Percentiles rank a stretch among this genome's conserved stretches.
These are phyloP conservation scores for Coleophora flavipennella DNA, from an alignment of 2,888 invertebrate genomes.

Conservation along the genomic window DNA sequence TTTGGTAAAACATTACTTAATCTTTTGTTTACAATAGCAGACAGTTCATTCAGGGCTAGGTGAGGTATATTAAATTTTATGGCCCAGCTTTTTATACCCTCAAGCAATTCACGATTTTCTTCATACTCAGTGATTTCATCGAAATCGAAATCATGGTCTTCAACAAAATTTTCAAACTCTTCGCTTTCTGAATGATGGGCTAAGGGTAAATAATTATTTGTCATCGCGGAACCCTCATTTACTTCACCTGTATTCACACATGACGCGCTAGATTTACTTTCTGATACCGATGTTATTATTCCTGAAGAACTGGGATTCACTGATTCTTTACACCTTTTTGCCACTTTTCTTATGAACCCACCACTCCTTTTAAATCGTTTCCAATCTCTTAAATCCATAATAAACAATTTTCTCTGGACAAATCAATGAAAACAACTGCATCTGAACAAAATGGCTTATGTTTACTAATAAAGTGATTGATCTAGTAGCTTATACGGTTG, in stretches of 20 bases:
- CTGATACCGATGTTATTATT: not conserved
- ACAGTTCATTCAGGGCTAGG: slow-evolving; percentile 3
- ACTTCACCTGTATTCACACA: not conserved
- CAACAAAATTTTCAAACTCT: not conserved
- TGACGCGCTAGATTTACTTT: not conserved
- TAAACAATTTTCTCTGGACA: not conserved
- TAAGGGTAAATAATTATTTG: not conserved
- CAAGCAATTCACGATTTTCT: slow-evolving; percentile 2
- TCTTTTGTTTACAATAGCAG: slow-evolving; percentile 2
- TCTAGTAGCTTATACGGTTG: not conserved
- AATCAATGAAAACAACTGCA: not conserved
- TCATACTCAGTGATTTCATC: not conserved
- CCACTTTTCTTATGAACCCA: slow-evolving; percentile 1
- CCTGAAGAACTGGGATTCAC: not conserved
- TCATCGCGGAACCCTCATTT: slow-evolving; percentile 2
- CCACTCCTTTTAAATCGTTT: slow-evolving; percentile 1
- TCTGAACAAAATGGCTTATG: not conserved
- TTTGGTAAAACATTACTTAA: slow-evolving; percentile 4
- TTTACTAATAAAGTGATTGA: not conserved
- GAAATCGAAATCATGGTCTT: not conserved
- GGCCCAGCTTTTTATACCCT: slow-evolving; percentile 1
- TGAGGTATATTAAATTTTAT: slow-evolving; percentile 2
- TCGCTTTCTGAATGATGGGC: not conserved
- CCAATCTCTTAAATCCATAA: not conserved
- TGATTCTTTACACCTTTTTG: not conserved